These are phyloP conservation scores for Corydoras sp. DNA, from an alignment of 2,113 vertebrate species.

Conservation along the genomic window DNA sequence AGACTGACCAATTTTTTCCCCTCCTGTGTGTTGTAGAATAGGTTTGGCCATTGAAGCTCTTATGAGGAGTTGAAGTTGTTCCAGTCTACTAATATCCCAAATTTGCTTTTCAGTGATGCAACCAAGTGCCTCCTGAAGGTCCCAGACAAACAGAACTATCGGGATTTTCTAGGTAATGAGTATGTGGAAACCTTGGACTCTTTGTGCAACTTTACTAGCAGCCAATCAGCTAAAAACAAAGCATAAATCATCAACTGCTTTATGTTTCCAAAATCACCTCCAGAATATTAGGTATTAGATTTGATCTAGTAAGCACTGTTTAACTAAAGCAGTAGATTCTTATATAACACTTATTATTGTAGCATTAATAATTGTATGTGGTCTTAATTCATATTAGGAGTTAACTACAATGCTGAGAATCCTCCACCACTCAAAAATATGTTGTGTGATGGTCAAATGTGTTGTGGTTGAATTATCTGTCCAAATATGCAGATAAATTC, in stretches of 20 bases:
- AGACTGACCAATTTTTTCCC: not conserved
- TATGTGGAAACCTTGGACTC: conserved; percentile 51
- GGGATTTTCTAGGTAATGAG: conserved; percentile 48
- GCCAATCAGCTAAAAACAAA: conserved; percentile 58
- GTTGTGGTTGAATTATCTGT: too few relatives aligned
- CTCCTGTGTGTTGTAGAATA: conserved; percentile 39
- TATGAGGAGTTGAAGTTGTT: conserved; percentile 53
- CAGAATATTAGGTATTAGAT: too few relatives aligned
- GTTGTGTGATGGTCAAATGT: too few relatives aligned
- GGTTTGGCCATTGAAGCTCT: conserved; percentile 10
- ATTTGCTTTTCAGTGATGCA: conserved; percentile 71
- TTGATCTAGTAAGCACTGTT: too few relatives aligned
- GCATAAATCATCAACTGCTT: not conserved
- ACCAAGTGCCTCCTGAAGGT: conserved; percentile 67
- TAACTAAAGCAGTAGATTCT: too few relatives aligned
- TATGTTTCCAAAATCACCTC: too few relatives aligned
- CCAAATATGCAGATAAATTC: too few relatives aligned
- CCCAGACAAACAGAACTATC: not conserved
- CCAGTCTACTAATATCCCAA: conserved; percentile 47
- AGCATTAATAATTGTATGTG: too few relatives aligned
- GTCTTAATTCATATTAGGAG: too few relatives aligned
- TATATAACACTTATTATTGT: too few relatives aligned
- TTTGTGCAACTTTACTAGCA: conserved; percentile 47
- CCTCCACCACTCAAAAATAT: too few relatives aligned
- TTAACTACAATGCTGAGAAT: too few relatives aligned